These are phyloP conservation scores for Micrastur ruficollis DNA, from an alignment of 2,797 vertebrate species.

Conservation along the genomic window DNA sequence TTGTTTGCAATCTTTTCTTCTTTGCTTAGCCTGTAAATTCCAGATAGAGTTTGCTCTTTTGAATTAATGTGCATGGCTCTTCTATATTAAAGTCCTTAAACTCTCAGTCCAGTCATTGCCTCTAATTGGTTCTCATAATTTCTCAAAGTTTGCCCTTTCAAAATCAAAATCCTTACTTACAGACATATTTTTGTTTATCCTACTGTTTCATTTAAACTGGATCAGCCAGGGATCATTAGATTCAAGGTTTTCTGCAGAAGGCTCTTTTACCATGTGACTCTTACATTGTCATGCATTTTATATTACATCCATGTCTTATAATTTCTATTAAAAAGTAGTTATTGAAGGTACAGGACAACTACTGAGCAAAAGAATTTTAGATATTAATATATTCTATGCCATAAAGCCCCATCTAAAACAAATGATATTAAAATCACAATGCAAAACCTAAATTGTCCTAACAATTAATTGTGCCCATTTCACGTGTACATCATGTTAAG, in stretches of 20 bases:
- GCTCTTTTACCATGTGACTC: background rate
- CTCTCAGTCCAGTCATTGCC: background rate
- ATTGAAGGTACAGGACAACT: background rate
- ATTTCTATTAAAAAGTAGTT: background rate
- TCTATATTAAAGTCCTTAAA: background rate
- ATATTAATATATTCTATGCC: background rate
- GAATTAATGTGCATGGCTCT: background rate
- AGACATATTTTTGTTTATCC: background rate
- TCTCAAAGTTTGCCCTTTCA: background rate
- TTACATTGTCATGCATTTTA: background rate
- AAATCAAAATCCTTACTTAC: slow-evolving; percentile 2
- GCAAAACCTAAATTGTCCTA: background rate
- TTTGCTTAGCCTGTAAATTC: background rate
- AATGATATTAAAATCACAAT: background rate
- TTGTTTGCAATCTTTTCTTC: background rate
- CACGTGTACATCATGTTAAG: background rate
- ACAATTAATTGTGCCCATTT: background rate
- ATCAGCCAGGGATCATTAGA: slow-evolving; percentile 9
- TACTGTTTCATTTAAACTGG: background rate
- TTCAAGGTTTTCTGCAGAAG: background rate
- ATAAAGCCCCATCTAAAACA: background rate
- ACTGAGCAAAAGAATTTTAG: background rate
- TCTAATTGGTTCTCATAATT: background rate
- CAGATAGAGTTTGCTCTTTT: background rate
- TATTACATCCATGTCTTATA: background rate